Percentiles rank a stretch among this genome's conserved stretches.
Conservation (phyloP, 2,113 vertebrate species). For the Alouatta palliata region DNA sequence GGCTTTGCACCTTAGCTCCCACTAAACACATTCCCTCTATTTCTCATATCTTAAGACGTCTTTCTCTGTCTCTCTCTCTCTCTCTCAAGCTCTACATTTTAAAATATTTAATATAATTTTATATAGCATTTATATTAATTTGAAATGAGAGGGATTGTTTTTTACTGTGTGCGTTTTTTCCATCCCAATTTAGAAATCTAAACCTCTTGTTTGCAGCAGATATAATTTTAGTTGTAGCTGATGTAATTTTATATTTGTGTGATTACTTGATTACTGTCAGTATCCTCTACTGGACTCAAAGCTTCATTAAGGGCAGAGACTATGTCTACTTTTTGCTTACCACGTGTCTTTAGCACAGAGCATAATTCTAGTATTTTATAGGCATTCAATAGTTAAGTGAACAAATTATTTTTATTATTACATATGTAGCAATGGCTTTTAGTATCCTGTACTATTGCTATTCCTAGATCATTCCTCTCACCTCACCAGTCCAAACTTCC, state of each 20-base stretch:
- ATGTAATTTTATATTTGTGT: neutral
- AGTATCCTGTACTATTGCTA: neutral
- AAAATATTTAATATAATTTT: neutral
- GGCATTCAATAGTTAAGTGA: neutral
- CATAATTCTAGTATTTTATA: neutral
- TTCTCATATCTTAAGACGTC: neutral
- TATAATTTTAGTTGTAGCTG: neutral
- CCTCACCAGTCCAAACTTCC: neutral
- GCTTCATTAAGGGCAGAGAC: neutral
- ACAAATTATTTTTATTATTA: slow-evolving; percentile 1
- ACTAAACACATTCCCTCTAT: neutral
- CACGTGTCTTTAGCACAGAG: neutral
- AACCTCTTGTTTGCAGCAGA: neutral
- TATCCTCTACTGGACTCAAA: neutral
- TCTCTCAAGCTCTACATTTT: neutral
- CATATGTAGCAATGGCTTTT: neutral
- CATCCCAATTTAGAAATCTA: neutral
- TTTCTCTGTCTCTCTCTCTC: neutral
- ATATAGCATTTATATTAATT: neutral
- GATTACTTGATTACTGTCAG: neutral
- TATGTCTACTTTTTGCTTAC: neutral
- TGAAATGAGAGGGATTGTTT: neutral
- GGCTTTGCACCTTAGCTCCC: neutral
- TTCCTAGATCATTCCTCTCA: neutral
- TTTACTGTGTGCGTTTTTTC: neutral